Conservation (phyloP, 2,888 invertebrate species). For the Plusia festucae region DNA sequence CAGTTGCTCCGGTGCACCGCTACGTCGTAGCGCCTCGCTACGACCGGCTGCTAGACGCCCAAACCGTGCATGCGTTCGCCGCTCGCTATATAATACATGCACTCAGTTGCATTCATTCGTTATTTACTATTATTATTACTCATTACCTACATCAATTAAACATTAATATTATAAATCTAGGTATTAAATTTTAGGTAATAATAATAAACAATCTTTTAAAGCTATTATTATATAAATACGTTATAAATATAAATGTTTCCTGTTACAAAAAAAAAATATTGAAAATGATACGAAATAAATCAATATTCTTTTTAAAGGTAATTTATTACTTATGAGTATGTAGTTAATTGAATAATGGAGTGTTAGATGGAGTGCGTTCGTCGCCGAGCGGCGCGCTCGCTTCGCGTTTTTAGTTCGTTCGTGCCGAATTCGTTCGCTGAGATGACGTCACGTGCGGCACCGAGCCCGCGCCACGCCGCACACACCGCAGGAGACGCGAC, state of each 20-base stretch:
- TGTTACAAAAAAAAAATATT: slow-evolving; percentile 89
- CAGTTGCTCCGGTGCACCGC: slow-evolving; percentile 51
- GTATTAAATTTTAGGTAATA: slow-evolving; percentile 90
- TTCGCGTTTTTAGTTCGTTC: slow-evolving; percentile 83
- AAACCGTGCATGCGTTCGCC: slow-evolving; percentile 67
- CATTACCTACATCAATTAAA: slow-evolving; percentile 89
- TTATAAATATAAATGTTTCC: slow-evolving; percentile 90
- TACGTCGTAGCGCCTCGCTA: slow-evolving; percentile 59
- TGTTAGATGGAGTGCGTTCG: slow-evolving; percentile 84
- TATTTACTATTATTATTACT: slow-evolving; percentile 87
- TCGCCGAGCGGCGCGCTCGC: slow-evolving; percentile 82
- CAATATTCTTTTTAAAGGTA: slow-evolving; percentile 89
- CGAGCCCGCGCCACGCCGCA: slow-evolving; percentile 64
- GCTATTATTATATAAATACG: slow-evolving; percentile 90
- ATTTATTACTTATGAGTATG: slow-evolving; percentile 89
- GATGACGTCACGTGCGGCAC: slow-evolving; percentile 69
- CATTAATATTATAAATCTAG: slow-evolving; percentile 89
- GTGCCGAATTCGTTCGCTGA: slow-evolving; percentile 85
- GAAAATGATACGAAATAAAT: slow-evolving; percentile 89
- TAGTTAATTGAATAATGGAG: slow-evolving; percentile 89
- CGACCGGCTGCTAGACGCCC: slow-evolving; percentile 61
- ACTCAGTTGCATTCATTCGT: slow-evolving; percentile 86
- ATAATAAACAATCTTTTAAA: slow-evolving; percentile 90
- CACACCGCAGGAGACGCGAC: slow-evolving; percentile 83
- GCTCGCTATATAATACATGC: slow-evolving; percentile 80